Evolutionary conservation across 2,888 invertebrate species (phyloP), one percentile per base, ranked within the genome.

Genomic region (Bombylius discolor): DNA sequence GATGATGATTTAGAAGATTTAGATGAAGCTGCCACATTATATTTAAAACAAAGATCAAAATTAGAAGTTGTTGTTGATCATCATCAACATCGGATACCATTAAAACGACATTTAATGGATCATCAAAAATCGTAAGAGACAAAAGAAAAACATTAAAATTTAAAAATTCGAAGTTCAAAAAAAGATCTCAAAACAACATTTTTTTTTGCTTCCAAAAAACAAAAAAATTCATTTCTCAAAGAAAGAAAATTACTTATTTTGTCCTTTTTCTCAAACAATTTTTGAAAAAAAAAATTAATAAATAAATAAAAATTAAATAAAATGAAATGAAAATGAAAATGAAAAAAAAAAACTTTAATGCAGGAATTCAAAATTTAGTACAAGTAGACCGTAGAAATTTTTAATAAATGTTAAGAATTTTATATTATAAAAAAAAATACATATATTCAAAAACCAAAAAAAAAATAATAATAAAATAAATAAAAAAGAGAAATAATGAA

Each of bases 1-100:
- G 80, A 80, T 42, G 77, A 77, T 34, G 77, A 78, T 56, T 74
- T 79, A 32, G 77, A 78, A 55, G 79, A 80, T 52, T 66, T 77
- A 34, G 78, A 79, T 59, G 78, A 80, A 58, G 76, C 78, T 1
- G 76, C 77, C 36, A 71, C 76, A 32, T 64, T 80, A 11, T 80
- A 80, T 64, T 69, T 79, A 60, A 73, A 76, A 52, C 76, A 75
- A 45, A 7, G 14, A 45, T 9, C 39, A 39, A 39, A 39, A 39
- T 9, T 39, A 9, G 39, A 39, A 39, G 23, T 23, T 23, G 23
- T 23, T 23, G 23, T 23, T 23, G 4, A 42, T 42, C 39, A 42
- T 8, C 39, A 11, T 42, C 39, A 42, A 11, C 39, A 42, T 42
- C 39, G 39, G 8, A 42, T 4, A 6, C 6, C 36, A 36, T 36